Evolutionary conservation across 2,113 vertebrate genomes (phyloP).

Genomic region (Burhinus oedicnemus): DNA sequence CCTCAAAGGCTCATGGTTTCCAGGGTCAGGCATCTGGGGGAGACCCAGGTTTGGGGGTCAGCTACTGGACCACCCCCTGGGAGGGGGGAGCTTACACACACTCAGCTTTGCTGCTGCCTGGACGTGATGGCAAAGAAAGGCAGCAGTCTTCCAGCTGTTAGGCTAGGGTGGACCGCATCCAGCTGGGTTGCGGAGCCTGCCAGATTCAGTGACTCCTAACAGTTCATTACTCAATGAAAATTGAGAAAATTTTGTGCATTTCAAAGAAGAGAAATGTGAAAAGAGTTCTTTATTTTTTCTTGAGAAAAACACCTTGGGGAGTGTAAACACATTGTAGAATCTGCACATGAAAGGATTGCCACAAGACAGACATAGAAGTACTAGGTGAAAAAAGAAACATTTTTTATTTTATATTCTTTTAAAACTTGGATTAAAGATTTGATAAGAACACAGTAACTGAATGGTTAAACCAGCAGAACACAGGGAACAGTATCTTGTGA

Average conservation of each 20-base stretch:
- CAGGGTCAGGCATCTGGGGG: background rate
- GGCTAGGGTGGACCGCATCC: background rate
- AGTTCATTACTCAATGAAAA: background rate
- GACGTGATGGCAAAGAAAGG: background rate
- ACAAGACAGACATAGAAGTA: background rate
- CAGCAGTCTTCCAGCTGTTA: background rate
- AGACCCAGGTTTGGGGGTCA: background rate
- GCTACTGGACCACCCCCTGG: background rate
- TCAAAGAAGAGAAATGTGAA: background rate
- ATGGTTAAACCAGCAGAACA: background rate
- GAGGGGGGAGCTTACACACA: fast-evolving
- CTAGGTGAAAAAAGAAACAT: fast-evolving
- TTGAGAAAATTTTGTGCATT: background rate
- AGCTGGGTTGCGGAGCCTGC: background rate
- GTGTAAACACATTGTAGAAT: background rate
- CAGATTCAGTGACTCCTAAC: background rate
- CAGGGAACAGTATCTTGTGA: background rate
- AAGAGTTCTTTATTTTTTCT: background rate
- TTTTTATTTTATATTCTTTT: background rate
- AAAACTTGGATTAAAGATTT: background rate
- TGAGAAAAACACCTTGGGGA: background rate
- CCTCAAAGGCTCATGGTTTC: background rate
- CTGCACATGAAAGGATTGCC: background rate
- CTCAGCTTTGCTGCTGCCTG: background rate
- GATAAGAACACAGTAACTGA: background rate